Evolutionary conservation across 2,888 invertebrate genomes (phyloP), one percentile per base, ranked within the genome.

Genomic region (Netelia virgata): DNA sequence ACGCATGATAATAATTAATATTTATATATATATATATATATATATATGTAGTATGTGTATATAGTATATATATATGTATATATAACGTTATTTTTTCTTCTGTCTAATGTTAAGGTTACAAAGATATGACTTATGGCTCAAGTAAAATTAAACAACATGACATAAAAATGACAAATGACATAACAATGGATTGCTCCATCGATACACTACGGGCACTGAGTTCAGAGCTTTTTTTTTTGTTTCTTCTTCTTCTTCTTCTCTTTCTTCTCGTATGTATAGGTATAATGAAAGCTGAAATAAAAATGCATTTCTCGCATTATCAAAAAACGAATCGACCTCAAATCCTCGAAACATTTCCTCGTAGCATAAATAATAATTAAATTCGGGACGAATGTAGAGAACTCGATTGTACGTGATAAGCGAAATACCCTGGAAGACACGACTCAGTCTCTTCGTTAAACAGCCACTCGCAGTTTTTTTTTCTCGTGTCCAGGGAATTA

Each of bases 151-250:
- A 91, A 90, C 90, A 91, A 91, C 91, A 89, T 90, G 90, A 90
- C 90, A 90, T 92, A 91, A 92, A 92, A 90, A 89, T 92, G 91
- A 92, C 88, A 91, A 92, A 91, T 90, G 90, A 91, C 86, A 91
- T 91, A 92, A 92, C 91, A 91, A 92, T 88, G 88, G 90, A 90
- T 92, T 89, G 90, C 84, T 90, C 88, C 89, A 91, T 87, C 89
- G 90, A 88, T 88, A 90, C 89, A 90, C 89, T 88, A 84, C 75
- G 59, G 61, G 36, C 55, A 20, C 57, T 28, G 72, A 41, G 68
- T 81, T 83, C 43, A 47, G 36, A 70, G 61, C n/a, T n/a, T 53
- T 72, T 74, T 72, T 80, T 84, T 63, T 41, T 53, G 20, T 70
- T 72, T 73, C 23, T 69, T 23, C 14, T 47, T 55, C 11, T 36